phyloP scores from a whole-genome alignment of 2,113 vertebrate species.

The Ameiurus melas region DNA sequence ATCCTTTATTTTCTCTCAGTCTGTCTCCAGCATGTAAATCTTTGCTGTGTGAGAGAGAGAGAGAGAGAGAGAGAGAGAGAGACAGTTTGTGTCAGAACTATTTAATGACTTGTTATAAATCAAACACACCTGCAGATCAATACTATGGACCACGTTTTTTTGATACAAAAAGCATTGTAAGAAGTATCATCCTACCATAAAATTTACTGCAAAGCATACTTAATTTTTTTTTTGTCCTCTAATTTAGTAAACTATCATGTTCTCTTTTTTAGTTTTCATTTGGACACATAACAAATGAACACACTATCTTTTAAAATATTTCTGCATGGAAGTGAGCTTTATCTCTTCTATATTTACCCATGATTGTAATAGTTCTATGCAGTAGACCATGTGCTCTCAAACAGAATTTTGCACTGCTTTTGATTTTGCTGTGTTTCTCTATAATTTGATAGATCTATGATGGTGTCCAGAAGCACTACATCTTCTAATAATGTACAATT shows the following conservation, averaged over 20 bases:
- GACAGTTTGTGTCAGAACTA: constrained; percentile 30
- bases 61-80: background rate
- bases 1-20: background rate
- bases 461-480: constrained; percentile 18
- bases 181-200: constrained; percentile 43
- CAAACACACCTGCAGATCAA: constrained; percentile 3
- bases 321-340: constrained; percentile 19
- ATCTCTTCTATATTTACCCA: constrained; percentile 23
- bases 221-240: constrained; percentile 66
- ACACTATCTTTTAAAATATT: constrained; percentile 38
- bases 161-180: constrained; percentile 39
- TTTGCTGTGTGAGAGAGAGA: constrained; percentile 6
- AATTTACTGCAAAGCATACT: constrained; percentile 71
- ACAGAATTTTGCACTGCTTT: constrained; percentile 24
- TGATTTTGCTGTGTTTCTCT: constrained; percentile 29
- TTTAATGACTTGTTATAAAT: constrained; percentile 27
- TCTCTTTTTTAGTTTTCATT: constrained; percentile 10
- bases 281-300: constrained; percentile 42
- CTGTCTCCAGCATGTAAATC: constrained; percentile 17
- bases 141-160: constrained; percentile 7
- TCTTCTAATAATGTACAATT: constrained; percentile 31
- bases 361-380: background rate
- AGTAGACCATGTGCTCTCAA: constrained; percentile 11
- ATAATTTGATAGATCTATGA: constrained; percentile 15
- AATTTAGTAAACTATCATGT: constrained; percentile 60